Evolutionary conservation across 1,140 invertebrate species (phyloP), one percentile per base, ranked within the genome.

Genomic region (Steinernema khuongi): DNA sequence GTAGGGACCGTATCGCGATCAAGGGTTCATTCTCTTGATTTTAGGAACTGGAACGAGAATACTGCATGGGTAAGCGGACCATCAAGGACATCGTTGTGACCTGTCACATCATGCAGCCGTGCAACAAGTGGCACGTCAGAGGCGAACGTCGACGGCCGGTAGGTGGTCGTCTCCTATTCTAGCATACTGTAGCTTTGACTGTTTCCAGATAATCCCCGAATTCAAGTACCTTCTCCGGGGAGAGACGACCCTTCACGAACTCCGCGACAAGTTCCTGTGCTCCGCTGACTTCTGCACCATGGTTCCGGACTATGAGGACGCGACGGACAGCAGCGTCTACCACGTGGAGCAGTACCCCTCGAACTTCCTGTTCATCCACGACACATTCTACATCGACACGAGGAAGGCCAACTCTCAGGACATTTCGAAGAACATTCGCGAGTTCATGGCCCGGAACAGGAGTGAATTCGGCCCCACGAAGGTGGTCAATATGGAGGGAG

Each of bases 361-460:
- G 0, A 90, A 90, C 0, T 91, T 92, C 81, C 90, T 93, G 80
- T 93, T 90, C 80, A 92, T 93, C 67, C 90, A 91, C 82, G 88
- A 90, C 74, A 90, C 88, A 31, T 92, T 93, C 86, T 93, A 92
- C 85, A 91, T 91, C 85, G 92, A 93, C 84, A 86, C 82, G 68
- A 87, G 91, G 11, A 79, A 88, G 75, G 79, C 85, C 0, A 79
- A 86, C 0, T 90, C 90, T 81, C 78, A 84, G 67, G 91, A 93
- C 84, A 73, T 71, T 73, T 71, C 29, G 69, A 86, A 85, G 30
- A 83, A 86, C 0, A 90, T 93, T 22, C 86, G 88, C 11, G 84
- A 90, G 1, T 93, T 92, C 92, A 89, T 90, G 0, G 69, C 80
- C 11, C 79, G 80, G 2, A 75, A 76, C 36, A 60, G 75, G 18